Base-by-base conservation (phyloP, 2,888 invertebrate species). In the Flexamia atlantica region DNA sequence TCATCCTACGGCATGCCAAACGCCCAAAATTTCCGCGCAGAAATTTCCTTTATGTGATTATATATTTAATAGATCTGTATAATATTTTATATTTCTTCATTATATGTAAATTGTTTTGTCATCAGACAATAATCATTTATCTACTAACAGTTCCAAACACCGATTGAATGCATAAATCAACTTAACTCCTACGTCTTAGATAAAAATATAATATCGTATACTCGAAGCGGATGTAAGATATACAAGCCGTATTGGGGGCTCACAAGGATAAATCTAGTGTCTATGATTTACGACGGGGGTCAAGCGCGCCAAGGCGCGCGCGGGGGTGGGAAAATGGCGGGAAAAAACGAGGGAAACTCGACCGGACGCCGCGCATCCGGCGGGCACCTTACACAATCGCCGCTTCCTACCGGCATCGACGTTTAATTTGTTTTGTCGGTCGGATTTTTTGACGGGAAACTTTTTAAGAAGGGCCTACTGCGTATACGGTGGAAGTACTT, bases 301-400 rank as follows among this genome's bases (percentile, higher is more conserved):
- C 72, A 72, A 72, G 72, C 25, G 81, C 32, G 60, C 64, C 64
- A 72, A 72, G 72, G 40, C 42, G 20, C 14, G 36, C 17, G 40
- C 30, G 81, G 81, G 46, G 81, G 23, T 0, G 64, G 81, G 46
- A 68, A 81, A 80, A 60, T 10, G 70, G 46, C 23, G 82, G 36
- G 32, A 32, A 57, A 80, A 81, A 81, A 28, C 53, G 57, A 36
- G 80, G 84, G 81, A 84, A 84, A 84, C 83, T 79, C 79, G 46
- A 64, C 83, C 83, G 83, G 83, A 83, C 79, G 79, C 83, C 74
- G 76, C 68, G 83, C 83, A 83, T 83, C 83, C 83, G 83, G 57
- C 57, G 57, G 57, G 5, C 46, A 81, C 64, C 81, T 81, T 81
- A 64, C 28, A 60, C 42, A 46, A 60, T 81, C 64, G 23, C 42